Conservation (phyloP, 2,797 vertebrate species). For the Geotrypetes seraphini region DNA sequence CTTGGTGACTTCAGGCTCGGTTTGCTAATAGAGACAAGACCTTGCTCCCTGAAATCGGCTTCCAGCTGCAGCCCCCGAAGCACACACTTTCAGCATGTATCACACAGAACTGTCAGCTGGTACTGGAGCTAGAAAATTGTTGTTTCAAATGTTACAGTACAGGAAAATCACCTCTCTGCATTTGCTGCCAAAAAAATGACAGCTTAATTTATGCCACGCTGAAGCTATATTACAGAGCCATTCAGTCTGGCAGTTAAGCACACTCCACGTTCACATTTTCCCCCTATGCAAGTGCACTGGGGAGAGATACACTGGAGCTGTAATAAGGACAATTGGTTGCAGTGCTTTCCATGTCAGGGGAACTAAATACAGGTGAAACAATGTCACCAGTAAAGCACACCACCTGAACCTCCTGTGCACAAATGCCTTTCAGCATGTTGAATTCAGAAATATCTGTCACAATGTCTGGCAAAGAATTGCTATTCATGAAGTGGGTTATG, state of each 20-base stretch:
- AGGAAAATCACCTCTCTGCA: slow-evolving; percentile 73
- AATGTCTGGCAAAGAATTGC: slow-evolving; percentile 14
- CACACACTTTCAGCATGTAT: slow-evolving; percentile 54
- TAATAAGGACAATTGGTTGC: slow-evolving; percentile 60
- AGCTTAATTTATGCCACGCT: slow-evolving; percentile 77
- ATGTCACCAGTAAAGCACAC: slow-evolving; percentile 45
- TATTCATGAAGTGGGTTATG: slow-evolving; percentile 25
- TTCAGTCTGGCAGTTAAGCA: slow-evolving; percentile 66
- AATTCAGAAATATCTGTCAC: slow-evolving; percentile 17
- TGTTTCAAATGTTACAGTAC: slow-evolving; percentile 77
- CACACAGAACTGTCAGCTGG: slow-evolving; percentile 70
- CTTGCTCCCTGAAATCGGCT: slow-evolving; percentile 42
- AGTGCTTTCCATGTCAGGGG: slow-evolving; percentile 47
- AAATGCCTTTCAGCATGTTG: slow-evolving; percentile 1
- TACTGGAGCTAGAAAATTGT: slow-evolving; percentile 62
- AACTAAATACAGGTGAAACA: slow-evolving; percentile 53
- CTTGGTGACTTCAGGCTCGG: slow-evolving; percentile 15
- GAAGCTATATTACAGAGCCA: slow-evolving; percentile 69
- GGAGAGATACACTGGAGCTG: slow-evolving; percentile 46
- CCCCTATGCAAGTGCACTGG: slow-evolving; percentile 45
- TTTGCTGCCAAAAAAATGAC: slow-evolving; percentile 78
- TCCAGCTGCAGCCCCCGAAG: slow-evolving; percentile 53
- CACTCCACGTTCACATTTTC: slow-evolving; percentile 49
- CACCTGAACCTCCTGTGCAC: slow-evolving; percentile 32
- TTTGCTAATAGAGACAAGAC: slow-evolving; percentile 60